Conservation (phyloP, 37 sponge, comb jelly and placozoan genomes). For the Beroe ovata region DNA sequence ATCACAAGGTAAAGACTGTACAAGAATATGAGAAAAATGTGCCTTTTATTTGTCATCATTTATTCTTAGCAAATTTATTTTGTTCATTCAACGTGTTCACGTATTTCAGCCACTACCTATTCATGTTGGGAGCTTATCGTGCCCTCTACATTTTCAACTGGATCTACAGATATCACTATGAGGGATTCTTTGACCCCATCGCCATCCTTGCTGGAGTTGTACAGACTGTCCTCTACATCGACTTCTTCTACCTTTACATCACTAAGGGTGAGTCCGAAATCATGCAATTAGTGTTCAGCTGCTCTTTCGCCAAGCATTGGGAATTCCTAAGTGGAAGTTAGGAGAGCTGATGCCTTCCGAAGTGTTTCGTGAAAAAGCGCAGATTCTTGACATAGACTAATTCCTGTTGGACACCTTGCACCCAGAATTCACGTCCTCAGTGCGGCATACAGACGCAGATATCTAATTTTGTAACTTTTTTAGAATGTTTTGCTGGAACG, state of each 20-base stretch:
- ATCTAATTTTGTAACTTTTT: not conserved
- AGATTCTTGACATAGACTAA: too few species aligned
- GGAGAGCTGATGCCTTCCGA: too few species aligned
- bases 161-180: constrained; percentile 92
- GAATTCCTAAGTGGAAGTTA: too few species aligned
- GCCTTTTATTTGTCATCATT: too few species aligned
- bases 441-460: too few species aligned
- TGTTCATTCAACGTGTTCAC: not conserved
- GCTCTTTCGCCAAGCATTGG: too few species aligned
- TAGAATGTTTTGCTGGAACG: constrained; percentile 10
- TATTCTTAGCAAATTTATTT: too few species aligned
- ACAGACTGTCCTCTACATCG: constrained; percentile 96
- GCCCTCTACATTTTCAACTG: constrained; percentile 96
- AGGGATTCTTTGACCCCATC: constrained; percentile 93
- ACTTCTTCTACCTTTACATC: constrained; percentile 99
- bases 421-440: too few species aligned
- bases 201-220: constrained; percentile 95
- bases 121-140: constrained; percentile 93
- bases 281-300: too few species aligned
- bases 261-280: constrained; percentile 94
- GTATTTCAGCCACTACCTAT: constrained; percentile 86
- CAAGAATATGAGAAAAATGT: too few species aligned
- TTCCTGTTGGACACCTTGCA: too few species aligned
- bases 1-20: constrained; percentile 81
- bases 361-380: too few species aligned